Conservation (phyloP, 64 coral and sea anemone genomes). For the Exaiptasia diaphana region DNA sequence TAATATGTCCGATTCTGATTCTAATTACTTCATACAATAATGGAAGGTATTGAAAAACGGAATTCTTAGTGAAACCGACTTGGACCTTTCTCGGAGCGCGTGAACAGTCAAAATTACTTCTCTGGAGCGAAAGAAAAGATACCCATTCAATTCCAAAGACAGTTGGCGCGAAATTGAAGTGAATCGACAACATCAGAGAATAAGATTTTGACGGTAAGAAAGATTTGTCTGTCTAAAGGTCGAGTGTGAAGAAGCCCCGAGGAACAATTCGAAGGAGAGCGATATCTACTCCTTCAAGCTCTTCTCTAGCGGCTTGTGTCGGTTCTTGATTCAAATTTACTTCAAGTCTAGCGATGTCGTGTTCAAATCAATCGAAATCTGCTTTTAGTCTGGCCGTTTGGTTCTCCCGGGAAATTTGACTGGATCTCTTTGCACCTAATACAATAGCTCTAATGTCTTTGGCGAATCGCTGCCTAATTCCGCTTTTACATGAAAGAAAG, state of each 20-base stretch:
- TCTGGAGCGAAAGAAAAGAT: constrained; percentile 6
- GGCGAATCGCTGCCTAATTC: constrained; percentile 4
- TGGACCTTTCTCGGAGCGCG: neutral
- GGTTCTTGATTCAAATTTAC: neutral
- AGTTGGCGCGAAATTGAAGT: constrained; percentile 21
- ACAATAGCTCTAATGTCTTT: constrained; percentile 6
- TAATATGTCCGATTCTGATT: constrained; percentile 68
- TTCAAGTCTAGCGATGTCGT: neutral
- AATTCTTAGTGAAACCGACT: constrained; percentile 9
- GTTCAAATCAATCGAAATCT: neutral
- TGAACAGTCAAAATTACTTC: constrained; percentile 1
- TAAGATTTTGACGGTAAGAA: constrained; percentile 16
- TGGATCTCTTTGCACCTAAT: constrained; percentile 13
- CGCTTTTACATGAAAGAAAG: constrained; percentile 6
- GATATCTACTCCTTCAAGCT: neutral
- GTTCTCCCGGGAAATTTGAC: constrained; percentile 67
- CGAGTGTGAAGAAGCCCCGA: constrained; percentile 11
- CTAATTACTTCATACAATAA: constrained; percentile 43
- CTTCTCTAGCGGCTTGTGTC: neutral
- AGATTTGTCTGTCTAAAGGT: neutral
- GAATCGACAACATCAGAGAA: neutral
- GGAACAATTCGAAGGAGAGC: neutral
- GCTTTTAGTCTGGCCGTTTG: constrained; percentile 6
- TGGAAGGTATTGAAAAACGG: constrained; percentile 22
- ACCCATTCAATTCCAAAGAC: constrained; percentile 2